These are phyloP conservation scores for Apodemus agrarius DNA, from an alignment of 2,797 vertebrate genomes.

Conservation along the genomic window DNA sequence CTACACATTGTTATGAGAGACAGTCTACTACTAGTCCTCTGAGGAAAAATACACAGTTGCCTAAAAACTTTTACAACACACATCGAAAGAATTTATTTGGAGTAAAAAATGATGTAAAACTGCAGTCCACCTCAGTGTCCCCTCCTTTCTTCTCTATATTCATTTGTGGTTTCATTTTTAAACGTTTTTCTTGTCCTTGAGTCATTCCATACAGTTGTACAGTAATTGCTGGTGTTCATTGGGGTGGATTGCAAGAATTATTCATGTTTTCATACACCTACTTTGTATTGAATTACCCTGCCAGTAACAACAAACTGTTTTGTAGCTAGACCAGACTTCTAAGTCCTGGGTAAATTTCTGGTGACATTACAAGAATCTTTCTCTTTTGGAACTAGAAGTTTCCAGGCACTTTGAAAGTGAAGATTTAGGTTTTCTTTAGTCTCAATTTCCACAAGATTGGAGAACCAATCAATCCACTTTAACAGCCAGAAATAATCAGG, in stretches of 20 bases:
- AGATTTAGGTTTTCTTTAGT: neutral
- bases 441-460: neutral
- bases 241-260: neutral
- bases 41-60: neutral
- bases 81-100: neutral
- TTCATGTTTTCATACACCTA: neutral
- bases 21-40: neutral
- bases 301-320: neutral
- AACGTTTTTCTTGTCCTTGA: neutral
- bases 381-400: neutral
- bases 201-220: conserved; percentile 1
- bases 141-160: neutral
- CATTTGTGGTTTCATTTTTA: neutral
- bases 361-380: neutral
- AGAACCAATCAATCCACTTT: neutral
- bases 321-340: neutral
- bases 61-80: neutral
- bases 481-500: neutral
- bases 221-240: neutral
- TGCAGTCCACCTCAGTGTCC: accelerated
- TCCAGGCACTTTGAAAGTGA: neutral
- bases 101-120: neutral
- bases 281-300: neutral
- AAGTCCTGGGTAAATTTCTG: neutral
- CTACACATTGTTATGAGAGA: neutral